phyloP scores from a whole-genome alignment of 1,140 invertebrate species.

The Heliconius eleuchia region DNA sequence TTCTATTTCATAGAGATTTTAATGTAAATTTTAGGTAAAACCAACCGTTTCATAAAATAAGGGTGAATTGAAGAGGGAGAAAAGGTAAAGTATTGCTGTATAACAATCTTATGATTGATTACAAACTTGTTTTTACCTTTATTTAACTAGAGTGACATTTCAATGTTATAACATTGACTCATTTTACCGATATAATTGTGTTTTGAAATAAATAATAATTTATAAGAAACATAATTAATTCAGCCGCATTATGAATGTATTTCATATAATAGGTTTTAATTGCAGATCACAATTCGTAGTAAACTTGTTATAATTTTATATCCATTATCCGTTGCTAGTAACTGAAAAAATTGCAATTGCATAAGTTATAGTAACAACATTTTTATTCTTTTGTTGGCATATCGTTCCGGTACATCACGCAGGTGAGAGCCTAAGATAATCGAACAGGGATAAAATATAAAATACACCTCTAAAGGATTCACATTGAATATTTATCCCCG shows the following conservation, averaged over 20 bases:
- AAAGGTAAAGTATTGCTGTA: slow-evolving; percentile 47
- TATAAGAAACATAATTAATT: slow-evolving; percentile 21
- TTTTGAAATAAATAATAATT: slow-evolving; percentile 19
- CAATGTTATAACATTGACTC: slow-evolving; percentile 21
- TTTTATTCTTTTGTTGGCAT: slow-evolving; percentile 36
- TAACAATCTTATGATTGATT: slow-evolving; percentile 81
- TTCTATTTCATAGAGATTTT: slow-evolving; percentile 76
- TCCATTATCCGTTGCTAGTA: not conserved
- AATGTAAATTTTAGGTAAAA: slow-evolving; percentile 78
- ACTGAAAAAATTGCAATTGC: slow-evolving; percentile 15
- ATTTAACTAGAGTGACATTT: slow-evolving; percentile 54
- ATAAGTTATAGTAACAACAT: slow-evolving; percentile 34
- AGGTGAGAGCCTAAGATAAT: slow-evolving; percentile 72
- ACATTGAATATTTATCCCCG: slow-evolving; percentile 79
- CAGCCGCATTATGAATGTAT: not conserved
- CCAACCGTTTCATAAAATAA: slow-evolving; percentile 64
- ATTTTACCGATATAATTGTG: slow-evolving; percentile 19
- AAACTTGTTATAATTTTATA: not conserved
- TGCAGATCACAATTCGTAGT: not conserved
- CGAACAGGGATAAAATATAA: slow-evolving; percentile 70
- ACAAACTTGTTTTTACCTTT: slow-evolving; percentile 70
- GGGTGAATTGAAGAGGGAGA: slow-evolving; percentile 52
- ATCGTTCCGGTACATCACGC: slow-evolving; percentile 62
- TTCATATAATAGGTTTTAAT: slow-evolving; percentile 28
- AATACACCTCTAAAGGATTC: slow-evolving; percentile 79